Evolutionary conservation across 1,140 invertebrate genomes (phyloP).

Genomic region (Stegodyphus dumicola): DNA sequence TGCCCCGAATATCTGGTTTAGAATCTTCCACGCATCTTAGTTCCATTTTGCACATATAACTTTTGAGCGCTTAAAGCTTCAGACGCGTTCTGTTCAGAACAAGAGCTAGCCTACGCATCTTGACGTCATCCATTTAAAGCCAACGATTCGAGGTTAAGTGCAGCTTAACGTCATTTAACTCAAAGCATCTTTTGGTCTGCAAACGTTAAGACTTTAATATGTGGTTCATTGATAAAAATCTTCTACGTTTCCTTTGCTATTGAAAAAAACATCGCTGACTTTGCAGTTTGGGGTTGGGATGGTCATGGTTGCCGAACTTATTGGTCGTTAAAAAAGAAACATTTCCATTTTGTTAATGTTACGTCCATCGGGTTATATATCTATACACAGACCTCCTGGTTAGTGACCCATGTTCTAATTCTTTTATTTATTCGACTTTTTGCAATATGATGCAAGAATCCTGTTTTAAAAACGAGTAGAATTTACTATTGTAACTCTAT

Average conservation of each 20-base stretch:
- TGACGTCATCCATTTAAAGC: constrained; percentile 25
- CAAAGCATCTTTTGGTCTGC: background rate
- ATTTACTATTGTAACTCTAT: too few relatives aligned
- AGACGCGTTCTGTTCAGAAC: background rate
- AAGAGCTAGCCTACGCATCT: background rate
- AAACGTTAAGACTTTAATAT: background rate
- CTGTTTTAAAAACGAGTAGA: too few relatives aligned
- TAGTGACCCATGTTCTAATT: background rate
- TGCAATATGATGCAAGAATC: too few relatives aligned
- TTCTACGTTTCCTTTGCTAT: too few relatives aligned
- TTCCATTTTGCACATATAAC: too few relatives aligned
- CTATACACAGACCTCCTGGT: background rate
- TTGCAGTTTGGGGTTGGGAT: too few relatives aligned
- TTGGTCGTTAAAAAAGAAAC: background rate
- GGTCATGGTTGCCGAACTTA: background rate
- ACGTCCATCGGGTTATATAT: background rate
- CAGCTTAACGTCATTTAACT: constrained; percentile 17
- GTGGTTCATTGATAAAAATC: too few relatives aligned
- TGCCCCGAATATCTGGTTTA: too few relatives aligned
- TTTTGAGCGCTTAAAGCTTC: too few relatives aligned
- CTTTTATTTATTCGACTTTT: background rate
- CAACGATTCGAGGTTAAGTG: constrained; percentile 19
- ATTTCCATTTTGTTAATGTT: background rate
- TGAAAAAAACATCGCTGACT: too few relatives aligned
- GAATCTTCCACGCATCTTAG: too few relatives aligned